Evolutionary conservation across 2,113 vertebrate species (phyloP), one percentile per base, ranked within the genome.

Genomic region (Hippocampus guttulatus): DNA sequence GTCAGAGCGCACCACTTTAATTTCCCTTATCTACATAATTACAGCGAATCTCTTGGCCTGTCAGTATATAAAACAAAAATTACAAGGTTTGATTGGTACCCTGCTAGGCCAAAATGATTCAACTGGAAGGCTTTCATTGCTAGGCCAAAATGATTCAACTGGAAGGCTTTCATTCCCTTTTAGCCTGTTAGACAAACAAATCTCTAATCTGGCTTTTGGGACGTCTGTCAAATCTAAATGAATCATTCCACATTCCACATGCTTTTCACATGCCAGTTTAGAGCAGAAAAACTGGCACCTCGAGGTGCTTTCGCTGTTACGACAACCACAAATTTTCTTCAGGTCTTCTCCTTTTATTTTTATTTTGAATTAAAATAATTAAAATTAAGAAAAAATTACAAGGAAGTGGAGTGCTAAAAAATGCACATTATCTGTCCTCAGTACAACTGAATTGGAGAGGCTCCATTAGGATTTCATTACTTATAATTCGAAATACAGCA

Each of bases 1-100:
- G 76, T 76, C 76, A 74, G 64, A 84, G 70, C 63, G 75, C 47
- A 76, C 67, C 23, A 73, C 75, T 81, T 81, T 83, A 77, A 84
- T 87, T 84, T 81, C 41, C 77, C 64, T 85, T 87, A 85, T 85
- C 83, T 81, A 68, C 71, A 78, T 84, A 77, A 87, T 85, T 84
- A 76, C 73, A 83, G 71, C 67, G 81, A 83, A 85, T 85, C 75
- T 81, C 33, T 68, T 40, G 66, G 78, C 78, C 76, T 83, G 80
- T 80, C 80, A 72, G 63, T 73, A 57, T 69, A 33, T 72, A 73
- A 70, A 67, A 86, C 79, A 72, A 75, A 83, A 85, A 76, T 73
- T 77, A 78, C 70, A 65, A 67, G 68, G 66, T 71, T 76, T 81
- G 72, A 78, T 75, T n/a, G 73, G 75, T 71, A 75, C 75, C 77